Base-by-base conservation (phyloP, 2,113 vertebrate genomes). In the Poeciliopsis retropinna region DNA sequence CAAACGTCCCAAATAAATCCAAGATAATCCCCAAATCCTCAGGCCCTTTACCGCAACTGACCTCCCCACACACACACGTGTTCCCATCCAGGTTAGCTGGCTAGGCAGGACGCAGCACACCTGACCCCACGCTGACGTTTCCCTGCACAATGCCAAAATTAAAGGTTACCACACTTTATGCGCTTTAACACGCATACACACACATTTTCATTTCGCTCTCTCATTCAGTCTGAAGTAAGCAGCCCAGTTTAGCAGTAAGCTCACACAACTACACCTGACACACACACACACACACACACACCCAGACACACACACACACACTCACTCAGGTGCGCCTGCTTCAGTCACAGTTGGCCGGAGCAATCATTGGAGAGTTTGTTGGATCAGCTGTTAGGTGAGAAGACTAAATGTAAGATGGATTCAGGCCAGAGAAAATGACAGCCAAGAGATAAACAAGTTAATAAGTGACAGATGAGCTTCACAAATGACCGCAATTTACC, bases 341-440 rank as follows among this genome's bases (percentile, higher is more conserved):
- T 54, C 25, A 76, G 84, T 88, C 89, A 90, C 91, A 83, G 83
- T 87, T 88, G 89, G 84, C 84, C 22, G 1, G 22, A 71, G 82
- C 68, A 82, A 63, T 88, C 92, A 85, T 54, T 83, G 29, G 91
- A 92, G 87, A 86, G 61, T 76, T 78, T 5, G 76, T 37, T 64
- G 87, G 87, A 86, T 90, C 91, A 93, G 91, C 88, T 93, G 92
- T 78, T 78, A 79, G 70, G 67, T 83, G 86, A 77, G 68, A 80
- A 80, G 60, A 70, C 79, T 67, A 68, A 76, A 78, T 11, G 22
- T 37, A 32, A 76, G 67, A 85, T 90, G 92, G 87, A 81, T 29
- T 63, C 0, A 47, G 74, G 86, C 86, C 90, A 89, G 83, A 60
- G 60, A 54, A 62, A 81, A 62, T n/a, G 60, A 73, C 51, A 19